A percentile compares a stretch with the other conserved stretches of the same genome.
phyloP scores from a whole-genome alignment of 2,797 vertebrate genomes.

The Malacoctenus gilli region DNA sequence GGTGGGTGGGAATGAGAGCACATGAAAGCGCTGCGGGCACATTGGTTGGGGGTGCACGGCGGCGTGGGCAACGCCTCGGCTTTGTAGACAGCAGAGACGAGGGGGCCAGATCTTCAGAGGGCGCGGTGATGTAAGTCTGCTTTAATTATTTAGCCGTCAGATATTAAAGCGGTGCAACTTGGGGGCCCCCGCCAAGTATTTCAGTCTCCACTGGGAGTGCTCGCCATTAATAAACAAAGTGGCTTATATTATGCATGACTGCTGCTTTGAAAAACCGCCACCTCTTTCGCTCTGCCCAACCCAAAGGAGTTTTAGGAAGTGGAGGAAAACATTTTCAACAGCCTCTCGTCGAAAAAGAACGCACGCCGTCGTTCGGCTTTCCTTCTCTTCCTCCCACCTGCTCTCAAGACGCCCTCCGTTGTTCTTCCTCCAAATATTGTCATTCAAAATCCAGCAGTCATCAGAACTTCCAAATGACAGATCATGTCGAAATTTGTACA shows the following conservation, averaged over 20 bases:
- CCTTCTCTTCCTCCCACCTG: background rate
- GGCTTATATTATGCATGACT: conserved; percentile 73
- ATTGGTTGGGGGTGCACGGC: conserved; percentile 39
- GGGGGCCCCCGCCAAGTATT: conserved; percentile 48
- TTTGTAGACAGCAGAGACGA: conserved; percentile 48
- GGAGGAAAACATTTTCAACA: conserved; percentile 47
- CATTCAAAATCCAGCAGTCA: background rate
- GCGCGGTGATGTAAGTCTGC: conserved; percentile 62
- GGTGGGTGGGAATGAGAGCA: too few species aligned
- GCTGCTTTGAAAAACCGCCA: conserved; percentile 66
- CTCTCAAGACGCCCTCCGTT: conserved; percentile 6
- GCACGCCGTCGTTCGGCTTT: conserved; percentile 4
- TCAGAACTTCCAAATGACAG: background rate
- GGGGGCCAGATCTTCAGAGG: conserved; percentile 54
- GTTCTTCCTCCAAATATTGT: conserved; percentile 3
- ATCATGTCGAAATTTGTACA: background rate
- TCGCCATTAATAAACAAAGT: conserved; percentile 77
- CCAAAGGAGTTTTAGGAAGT: conserved; percentile 23
- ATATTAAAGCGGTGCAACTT: conserved; percentile 73
- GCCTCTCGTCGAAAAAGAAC: conserved; percentile 14
- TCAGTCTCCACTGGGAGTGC: conserved; percentile 52
- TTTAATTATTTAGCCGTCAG: conserved; percentile 77
- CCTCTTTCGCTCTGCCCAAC: conserved; percentile 27
- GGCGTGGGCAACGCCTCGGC: conserved; percentile 33
- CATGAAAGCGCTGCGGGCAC: conserved; percentile 48